These are phyloP conservation scores for Tragelaphus scriptus DNA, from an alignment of 2,113 vertebrate species.

Conservation along the genomic window DNA sequence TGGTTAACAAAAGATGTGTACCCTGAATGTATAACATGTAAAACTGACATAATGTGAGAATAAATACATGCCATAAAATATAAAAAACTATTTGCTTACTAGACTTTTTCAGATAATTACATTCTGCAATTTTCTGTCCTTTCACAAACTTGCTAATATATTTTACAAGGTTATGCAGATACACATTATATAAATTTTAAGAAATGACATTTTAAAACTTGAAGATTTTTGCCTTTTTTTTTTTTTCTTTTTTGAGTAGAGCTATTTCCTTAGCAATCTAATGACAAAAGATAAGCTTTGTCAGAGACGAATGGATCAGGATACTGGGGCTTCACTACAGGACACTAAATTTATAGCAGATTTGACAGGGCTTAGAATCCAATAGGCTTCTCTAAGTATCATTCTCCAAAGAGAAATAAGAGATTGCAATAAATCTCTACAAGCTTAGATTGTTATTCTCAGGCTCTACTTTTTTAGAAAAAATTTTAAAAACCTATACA, in stretches of 20 bases:
- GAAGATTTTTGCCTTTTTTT: not conserved
- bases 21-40: not conserved
- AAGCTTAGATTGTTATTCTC: not conserved
- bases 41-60: not conserved
- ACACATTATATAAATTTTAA: not conserved
- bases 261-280: not conserved
- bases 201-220: not conserved
- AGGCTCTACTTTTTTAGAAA: not conserved
- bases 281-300: not conserved
- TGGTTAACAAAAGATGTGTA: not conserved
- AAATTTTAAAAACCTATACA: not conserved
- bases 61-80: not conserved
- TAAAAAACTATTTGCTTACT: not conserved
- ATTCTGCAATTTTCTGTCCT: not conserved
- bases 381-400: not conserved
- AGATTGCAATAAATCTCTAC: not conserved
- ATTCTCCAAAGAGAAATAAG: not conserved
- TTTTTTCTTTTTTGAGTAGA: not conserved
- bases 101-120: not conserved
- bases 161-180: not conserved
- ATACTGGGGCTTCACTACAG: not conserved
- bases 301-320: not conserved
- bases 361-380: not conserved
- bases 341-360: not conserved
- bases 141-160: not conserved